Percentiles rank a stretch among this genome's conserved stretches.
Evolutionary conservation across 53 echinoderm and acorn worm species (phyloP).

Genomic region (Temnopleurus reevesii): DNA sequence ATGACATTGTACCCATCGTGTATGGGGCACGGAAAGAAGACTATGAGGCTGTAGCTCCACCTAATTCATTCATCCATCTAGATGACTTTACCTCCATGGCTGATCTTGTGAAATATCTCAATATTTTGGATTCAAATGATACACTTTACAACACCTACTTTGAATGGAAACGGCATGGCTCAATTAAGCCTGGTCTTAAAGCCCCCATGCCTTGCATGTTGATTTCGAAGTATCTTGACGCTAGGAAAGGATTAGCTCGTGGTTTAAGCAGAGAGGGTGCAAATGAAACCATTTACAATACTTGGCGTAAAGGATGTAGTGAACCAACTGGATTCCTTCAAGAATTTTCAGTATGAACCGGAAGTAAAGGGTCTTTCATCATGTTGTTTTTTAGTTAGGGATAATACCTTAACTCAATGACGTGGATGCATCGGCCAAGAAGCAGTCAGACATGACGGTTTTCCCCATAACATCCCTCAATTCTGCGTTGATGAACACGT

Average conservation of each 20-base stretch:
- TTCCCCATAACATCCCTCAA: no score
- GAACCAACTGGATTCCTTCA: neutral
- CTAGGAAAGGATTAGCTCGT: neutral
- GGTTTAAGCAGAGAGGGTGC: neutral
- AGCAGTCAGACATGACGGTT: no score
- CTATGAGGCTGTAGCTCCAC: conserved; percentile 63
- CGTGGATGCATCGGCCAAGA: no score
- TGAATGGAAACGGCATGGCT: conserved; percentile 42
- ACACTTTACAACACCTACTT: conserved; percentile 57
- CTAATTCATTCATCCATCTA: conserved; percentile 63
- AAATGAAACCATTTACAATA: neutral
- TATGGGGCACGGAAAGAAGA: conserved; percentile 40
- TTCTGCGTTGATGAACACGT: no score
- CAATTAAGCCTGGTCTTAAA: neutral
- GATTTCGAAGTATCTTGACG: neutral
- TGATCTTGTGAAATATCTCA: conserved; percentile 55
- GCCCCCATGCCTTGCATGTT: neutral
- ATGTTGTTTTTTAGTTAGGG: no score
- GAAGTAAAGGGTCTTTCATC: no score
- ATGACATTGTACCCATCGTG: conserved; percentile 47
- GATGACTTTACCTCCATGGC: conserved; percentile 43
- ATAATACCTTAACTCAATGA: no score
- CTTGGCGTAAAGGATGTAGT: neutral
- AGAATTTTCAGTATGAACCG: no score
- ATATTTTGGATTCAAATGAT: conserved; percentile 37